Conservation (phyloP, 2,888 invertebrate species). For the Malacosoma neustria region DNA sequence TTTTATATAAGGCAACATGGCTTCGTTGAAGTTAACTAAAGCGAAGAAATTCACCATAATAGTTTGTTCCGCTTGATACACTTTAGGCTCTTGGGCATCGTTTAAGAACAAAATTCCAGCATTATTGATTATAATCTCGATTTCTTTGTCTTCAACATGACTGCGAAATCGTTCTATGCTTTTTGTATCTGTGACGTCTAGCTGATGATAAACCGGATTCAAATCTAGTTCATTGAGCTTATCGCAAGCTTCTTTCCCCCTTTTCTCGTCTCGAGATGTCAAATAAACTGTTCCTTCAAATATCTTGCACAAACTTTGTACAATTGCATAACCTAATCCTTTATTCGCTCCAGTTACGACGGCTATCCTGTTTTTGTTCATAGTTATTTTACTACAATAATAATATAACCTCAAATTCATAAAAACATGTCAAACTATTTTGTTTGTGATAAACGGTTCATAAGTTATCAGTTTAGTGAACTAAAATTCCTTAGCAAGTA, state of each 20-base stretch:
- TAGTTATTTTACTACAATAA: too few species aligned
- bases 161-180: slow-evolving; percentile 74
- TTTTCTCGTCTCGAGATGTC: slow-evolving; percentile 76
- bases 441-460: too few species aligned
- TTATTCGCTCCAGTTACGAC: slow-evolving; percentile 83
- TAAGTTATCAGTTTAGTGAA: too few species aligned
- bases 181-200: slow-evolving; percentile 77
- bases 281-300: slow-evolving; percentile 81
- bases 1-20: slow-evolving; percentile 79
- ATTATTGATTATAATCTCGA: slow-evolving; percentile 84
- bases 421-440: too few species aligned
- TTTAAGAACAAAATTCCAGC: slow-evolving; percentile 73
- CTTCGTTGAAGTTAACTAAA: slow-evolving; percentile 62
- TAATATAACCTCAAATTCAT: too few species aligned
- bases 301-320: slow-evolving; percentile 77
- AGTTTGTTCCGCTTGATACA: slow-evolving; percentile 43
- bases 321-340: slow-evolving; percentile 81
- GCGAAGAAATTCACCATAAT: slow-evolving; percentile 47
- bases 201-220: slow-evolving; percentile 76
- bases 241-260: slow-evolving; percentile 75
- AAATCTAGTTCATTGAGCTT: slow-evolving; percentile 64
- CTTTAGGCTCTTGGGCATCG: slow-evolving; percentile 42
- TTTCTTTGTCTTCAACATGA: slow-evolving; percentile 69
- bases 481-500: too few species aligned
- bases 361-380: slow-evolving; percentile 31